These are phyloP conservation scores for Periophthalmus magnuspinnatus DNA, from an alignment of 2,797 vertebrate species.

Conservation along the genomic window DNA sequence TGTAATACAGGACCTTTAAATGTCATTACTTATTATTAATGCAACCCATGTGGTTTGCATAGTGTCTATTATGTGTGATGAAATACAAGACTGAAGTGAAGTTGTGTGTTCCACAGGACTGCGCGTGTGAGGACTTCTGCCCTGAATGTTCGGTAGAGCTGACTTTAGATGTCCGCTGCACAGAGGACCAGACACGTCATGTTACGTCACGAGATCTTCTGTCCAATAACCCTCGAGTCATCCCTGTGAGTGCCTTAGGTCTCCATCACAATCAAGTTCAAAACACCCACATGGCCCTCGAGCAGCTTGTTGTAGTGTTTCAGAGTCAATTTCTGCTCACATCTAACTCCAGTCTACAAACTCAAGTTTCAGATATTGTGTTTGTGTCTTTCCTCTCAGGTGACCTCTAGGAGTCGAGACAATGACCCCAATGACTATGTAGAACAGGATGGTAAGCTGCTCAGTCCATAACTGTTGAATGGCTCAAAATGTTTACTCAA, in stretches of 20 bases:
- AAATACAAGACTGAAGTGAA: not conserved
- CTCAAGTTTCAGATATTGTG: not conserved
- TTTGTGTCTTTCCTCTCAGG: constrained; percentile 69
- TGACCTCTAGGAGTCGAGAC: constrained; percentile 95
- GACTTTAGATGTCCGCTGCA: constrained; percentile 91
- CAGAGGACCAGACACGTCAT: constrained; percentile 94
- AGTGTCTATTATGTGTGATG: too few species aligned
- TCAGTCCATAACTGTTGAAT: not conserved
- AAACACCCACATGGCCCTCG: not conserved
- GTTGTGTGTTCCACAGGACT: constrained; percentile 79
- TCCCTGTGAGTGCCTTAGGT: constrained; percentile 81
- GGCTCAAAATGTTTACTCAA: too few species aligned
- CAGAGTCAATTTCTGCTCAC: not conserved
- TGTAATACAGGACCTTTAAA: too few species aligned
- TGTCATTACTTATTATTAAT: too few species aligned
- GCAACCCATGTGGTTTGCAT: too few species aligned
- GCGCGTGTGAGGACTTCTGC: constrained; percentile 96
- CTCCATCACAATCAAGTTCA: not conserved
- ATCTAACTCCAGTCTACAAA: not conserved
- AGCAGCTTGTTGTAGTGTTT: not conserved
- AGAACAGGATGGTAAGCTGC: constrained; percentile 89
- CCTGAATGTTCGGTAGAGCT: constrained; percentile 96
- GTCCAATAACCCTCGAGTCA: constrained; percentile 94
- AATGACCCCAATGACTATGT: constrained; percentile 97
- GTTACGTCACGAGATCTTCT: constrained; percentile 94